Evolutionary conservation across 2,888 invertebrate species (phyloP).

Genomic region (Cybosia mesomella): DNA sequence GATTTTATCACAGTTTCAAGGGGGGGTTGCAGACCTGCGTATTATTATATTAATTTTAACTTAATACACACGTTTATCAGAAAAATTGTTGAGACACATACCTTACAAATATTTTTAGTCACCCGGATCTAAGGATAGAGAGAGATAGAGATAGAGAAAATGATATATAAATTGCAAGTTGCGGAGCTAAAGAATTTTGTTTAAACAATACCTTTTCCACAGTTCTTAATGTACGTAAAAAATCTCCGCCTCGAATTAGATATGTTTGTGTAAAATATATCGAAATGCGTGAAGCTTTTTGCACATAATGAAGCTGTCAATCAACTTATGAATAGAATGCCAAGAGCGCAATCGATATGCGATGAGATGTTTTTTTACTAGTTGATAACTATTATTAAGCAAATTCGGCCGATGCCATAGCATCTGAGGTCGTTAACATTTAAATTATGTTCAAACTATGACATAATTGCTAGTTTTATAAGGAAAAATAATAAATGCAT

Average conservation of each 20-base stretch:
- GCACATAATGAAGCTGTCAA: slow-evolving; percentile 14
- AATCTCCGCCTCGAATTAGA: not conserved
- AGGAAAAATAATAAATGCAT: slow-evolving; percentile 11
- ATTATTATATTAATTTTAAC: no score
- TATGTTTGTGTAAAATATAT: not conserved
- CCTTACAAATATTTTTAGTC: no score
- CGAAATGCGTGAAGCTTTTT: not conserved
- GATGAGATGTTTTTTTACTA: slow-evolving; percentile 21
- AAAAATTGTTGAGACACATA: no score
- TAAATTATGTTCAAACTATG: slow-evolving; percentile 19
- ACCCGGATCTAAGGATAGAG: not conserved
- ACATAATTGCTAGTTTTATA: slow-evolving; percentile 25
- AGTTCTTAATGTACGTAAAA: not conserved
- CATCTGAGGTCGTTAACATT: slow-evolving; percentile 38
- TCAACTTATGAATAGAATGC: slow-evolving; percentile 22
- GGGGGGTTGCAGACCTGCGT: no score
- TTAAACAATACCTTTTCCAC: not conserved
- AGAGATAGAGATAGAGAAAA: no score
- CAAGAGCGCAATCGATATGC: slow-evolving; percentile 24
- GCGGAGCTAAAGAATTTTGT: not conserved
- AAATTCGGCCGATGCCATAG: slow-evolving; percentile 23
- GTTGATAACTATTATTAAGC: slow-evolving; percentile 26
- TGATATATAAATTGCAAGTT: no score
- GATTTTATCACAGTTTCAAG: no score
- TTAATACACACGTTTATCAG: no score